Conservation (phyloP, 1,140 invertebrate species). For the Drosophila sproati region DNA sequence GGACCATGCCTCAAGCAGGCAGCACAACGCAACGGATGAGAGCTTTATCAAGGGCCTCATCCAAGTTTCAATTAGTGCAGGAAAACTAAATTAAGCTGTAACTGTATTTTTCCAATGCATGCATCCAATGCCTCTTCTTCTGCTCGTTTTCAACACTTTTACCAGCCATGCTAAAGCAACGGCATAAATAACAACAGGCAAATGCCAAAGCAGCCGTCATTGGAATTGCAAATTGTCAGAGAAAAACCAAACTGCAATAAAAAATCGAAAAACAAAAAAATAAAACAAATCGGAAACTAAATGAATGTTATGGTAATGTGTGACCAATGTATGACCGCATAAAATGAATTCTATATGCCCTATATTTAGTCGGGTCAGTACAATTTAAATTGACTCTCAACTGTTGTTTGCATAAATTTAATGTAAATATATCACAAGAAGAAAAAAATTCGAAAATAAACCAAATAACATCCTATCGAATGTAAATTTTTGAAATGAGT, state of each 20-base stretch:
- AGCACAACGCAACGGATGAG: neutral
- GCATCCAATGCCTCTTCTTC: neutral
- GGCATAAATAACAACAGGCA: conserved; percentile 70
- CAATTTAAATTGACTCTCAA: no score
- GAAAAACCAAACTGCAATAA: conserved; percentile 26
- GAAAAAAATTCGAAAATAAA: no score
- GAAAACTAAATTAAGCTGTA: conserved; percentile 78
- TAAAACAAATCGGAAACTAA: neutral
- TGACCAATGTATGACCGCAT: no score
- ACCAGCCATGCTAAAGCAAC: conserved; percentile 21
- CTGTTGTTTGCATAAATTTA: no score
- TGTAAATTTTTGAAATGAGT: no score
- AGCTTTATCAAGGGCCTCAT: conserved; percentile 28
- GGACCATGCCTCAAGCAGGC: neutral
- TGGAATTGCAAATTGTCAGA: conserved; percentile 47
- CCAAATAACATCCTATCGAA: no score
- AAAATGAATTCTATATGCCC: conserved; percentile 5
- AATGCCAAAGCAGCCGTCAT: conserved; percentile 35
- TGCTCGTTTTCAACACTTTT: neutral
- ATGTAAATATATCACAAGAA: no score
- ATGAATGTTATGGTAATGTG: neutral
- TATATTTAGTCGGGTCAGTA: neutral
- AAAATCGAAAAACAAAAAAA: conserved; percentile 9
- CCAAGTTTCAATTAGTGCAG: conserved; percentile 76
- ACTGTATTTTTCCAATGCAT: conserved; percentile 30